Base-by-base conservation (phyloP, 2,113 vertebrate genomes). In the Thinocorus orbignyianus region DNA sequence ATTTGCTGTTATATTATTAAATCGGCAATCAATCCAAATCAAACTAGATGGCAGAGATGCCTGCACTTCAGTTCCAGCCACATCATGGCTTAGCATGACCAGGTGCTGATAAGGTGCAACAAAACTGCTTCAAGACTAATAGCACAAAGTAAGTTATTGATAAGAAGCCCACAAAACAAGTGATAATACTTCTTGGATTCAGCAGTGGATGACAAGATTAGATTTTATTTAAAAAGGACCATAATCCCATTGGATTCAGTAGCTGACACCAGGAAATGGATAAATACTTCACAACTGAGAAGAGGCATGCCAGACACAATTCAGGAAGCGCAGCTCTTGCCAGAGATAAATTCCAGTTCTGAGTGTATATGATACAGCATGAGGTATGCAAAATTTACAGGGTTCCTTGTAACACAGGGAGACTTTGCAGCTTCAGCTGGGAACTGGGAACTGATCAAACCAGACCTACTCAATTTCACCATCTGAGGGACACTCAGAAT, bases 291-390 rank as follows among this genome's bases (percentile, higher is more conserved):
- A 83, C 68, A 93, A 79, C 25, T 73, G 71, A 86, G 62, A 77
- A 84, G 6, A 89, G 35, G 33, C 55, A 78, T 76, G 86, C 81
- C 94, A 96, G 83, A 74, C 61, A 89, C 44, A 89, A 91, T 31
- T 87, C 74, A 93, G 60, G 51, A 88, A 94, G 55, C 25, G 81
- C 16, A 88, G 42, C 35, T 71, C 80, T 88, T 88, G 86, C 80
- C 92, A 96, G 92, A 92, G 44, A 88, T 60, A 86, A 91, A 84
- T 88, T 93, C 86, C 54, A 74, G 48, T 86, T 92, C 80, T 86
- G 41, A 88, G 26, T 51, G 5, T 70, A 62, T 58, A 66, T 3
- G 15, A 83, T 88, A 46, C 64, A 91, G 42, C 42, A 54, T 28
- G 61, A 94, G 69, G 68, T 94, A 80, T 88, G 89, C 60, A 94